A percentile compares a stretch with the other conserved stretches of the same genome.
Conservation (phyloP, 2,888 invertebrate species). For the Pachliopta kotzebuea region DNA sequence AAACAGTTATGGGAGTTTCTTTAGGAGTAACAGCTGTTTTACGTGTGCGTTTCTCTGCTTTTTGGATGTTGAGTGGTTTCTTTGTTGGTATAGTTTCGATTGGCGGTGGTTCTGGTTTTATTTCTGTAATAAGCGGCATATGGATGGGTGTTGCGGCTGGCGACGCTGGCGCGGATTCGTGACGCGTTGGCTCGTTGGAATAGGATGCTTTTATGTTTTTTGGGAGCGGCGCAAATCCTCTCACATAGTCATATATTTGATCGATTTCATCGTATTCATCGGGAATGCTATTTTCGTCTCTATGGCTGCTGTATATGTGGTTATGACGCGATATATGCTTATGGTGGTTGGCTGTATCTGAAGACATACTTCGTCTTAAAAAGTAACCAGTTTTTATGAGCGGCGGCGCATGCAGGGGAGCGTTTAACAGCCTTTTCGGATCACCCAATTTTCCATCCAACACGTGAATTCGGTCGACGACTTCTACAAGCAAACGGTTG, state of each 20-base stretch:
- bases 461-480: constrained; percentile 90
- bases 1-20: constrained; percentile 77
- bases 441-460: constrained; percentile 90
- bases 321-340: constrained; percentile 75
- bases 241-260: constrained; percentile 97
- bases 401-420: constrained; percentile 65
- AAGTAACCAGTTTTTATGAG: constrained; percentile 84
- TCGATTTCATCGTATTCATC: constrained; percentile 98
- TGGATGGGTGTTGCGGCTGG: constrained; percentile 79
- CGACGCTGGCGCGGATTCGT: constrained; percentile 79
- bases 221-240: constrained; percentile 94
- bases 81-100: constrained; percentile 95
- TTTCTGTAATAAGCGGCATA: constrained; percentile 78
- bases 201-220: constrained; percentile 87
- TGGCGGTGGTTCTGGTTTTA: constrained; percentile 93
- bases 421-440: constrained; percentile 68
- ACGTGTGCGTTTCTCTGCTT: constrained; percentile 88
- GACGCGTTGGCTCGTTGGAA: constrained; percentile 69
- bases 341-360: constrained; percentile 84
- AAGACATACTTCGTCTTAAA: constrained; percentile 88
- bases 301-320: constrained; percentile 78
- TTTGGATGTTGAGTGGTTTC: constrained; percentile 79
- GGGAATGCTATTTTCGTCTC: constrained; percentile 84
- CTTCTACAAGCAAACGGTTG: constrained; percentile 85
- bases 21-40: constrained; percentile 82